Percentiles rank a stretch among this genome's conserved stretches.
These are phyloP conservation scores for Drepanosiphum platanoidis DNA, from an alignment of 2,888 invertebrate species.

Conservation along the genomic window DNA sequence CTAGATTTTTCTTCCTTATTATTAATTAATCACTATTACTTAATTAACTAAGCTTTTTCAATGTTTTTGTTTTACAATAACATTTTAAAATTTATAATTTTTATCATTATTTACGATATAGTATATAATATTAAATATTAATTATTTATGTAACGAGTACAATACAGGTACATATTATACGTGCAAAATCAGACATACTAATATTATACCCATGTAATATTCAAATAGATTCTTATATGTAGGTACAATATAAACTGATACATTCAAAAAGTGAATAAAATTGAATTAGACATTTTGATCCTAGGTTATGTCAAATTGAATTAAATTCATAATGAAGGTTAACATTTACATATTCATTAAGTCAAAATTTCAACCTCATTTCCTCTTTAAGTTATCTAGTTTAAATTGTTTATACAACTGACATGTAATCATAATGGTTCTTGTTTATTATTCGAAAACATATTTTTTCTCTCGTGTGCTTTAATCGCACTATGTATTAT, in stretches of 20 bases:
- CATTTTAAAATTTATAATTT: no score
- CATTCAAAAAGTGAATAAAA: not conserved
- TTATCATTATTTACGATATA: no score
- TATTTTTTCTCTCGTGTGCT: not conserved
- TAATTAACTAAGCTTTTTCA: no score
- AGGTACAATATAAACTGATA: not conserved
- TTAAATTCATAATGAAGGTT: slow-evolving; percentile 37
- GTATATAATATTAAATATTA: no score
- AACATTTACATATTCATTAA: slow-evolving; percentile 41
- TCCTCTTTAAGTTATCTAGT: slow-evolving; percentile 16
- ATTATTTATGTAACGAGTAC: no score
- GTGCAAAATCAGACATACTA: not conserved
- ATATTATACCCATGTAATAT: not conserved
- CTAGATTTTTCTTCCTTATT: no score
- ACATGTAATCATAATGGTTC: not conserved
- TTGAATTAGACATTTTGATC: slow-evolving; percentile 15
- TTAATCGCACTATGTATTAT: not conserved
- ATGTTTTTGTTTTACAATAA: no score
- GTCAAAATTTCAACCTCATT: slow-evolving; percentile 35
- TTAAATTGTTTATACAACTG: not conserved
- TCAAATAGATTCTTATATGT: not conserved
- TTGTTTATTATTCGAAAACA: not conserved
- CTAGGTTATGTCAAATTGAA: slow-evolving; percentile 14
- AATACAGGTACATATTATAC: no score
- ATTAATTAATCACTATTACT: no score